Conservation (phyloP, 2,113 vertebrate genomes). For the Pampusana beccarii region DNA sequence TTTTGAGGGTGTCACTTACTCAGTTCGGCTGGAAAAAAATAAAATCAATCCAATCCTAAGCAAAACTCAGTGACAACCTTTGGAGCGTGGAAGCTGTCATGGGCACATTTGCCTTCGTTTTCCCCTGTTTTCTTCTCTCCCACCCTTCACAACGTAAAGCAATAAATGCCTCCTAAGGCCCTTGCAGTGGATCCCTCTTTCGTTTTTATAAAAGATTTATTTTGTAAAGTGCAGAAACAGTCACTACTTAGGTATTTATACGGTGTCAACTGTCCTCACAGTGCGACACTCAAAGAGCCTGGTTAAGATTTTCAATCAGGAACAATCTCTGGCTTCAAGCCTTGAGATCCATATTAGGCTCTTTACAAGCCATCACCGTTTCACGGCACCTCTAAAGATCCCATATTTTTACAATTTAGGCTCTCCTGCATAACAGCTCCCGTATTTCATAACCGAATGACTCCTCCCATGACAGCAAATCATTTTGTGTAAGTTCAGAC, state of each 20-base stretch:
- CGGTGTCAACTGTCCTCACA: not conserved
- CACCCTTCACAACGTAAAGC: not conserved
- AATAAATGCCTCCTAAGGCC: not conserved
- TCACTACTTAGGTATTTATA: not conserved
- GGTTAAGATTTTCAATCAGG: not conserved
- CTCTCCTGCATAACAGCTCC: not conserved
- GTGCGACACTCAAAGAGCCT: not conserved
- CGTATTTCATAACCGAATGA: not conserved
- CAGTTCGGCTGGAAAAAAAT: not conserved
- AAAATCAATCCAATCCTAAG: not conserved
- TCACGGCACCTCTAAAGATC: not conserved
- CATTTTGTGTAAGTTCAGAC: not conserved
- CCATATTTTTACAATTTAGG: not conserved
- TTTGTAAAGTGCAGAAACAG: not conserved
- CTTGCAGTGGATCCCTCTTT: not conserved
- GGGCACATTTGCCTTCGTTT: not conserved
- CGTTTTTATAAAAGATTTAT: slow-evolving; percentile 2
- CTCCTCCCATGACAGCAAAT: not conserved
- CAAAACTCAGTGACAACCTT: not conserved
- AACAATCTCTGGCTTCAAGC: not conserved
- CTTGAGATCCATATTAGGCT: not conserved
- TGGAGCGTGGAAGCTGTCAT: not conserved
- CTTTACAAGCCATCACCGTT: not conserved
- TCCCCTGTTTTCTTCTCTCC: not conserved
- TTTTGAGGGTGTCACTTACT: not conserved